Evolutionary conservation across 2,888 invertebrate genomes (phyloP).

Genomic region (Chouioia cunea): DNA sequence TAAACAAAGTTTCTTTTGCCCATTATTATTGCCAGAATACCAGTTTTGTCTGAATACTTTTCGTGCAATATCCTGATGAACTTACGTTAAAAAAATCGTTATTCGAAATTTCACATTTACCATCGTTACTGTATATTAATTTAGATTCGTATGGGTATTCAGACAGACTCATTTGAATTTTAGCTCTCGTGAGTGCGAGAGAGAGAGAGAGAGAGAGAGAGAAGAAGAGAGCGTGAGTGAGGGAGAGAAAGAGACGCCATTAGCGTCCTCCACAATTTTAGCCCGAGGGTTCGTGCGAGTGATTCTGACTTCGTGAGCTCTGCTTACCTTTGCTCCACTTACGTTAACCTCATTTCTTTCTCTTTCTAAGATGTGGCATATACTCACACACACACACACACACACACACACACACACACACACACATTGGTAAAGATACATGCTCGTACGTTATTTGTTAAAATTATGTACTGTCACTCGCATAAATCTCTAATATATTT

Average conservation of each 20-base stretch:
- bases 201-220: not conserved
- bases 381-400: not conserved
- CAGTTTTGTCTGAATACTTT: no score
- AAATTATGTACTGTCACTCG: no score
- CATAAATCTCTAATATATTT: no score
- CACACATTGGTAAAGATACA: not conserved
- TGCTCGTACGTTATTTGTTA: no score
- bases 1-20: not conserved
- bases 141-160: no score
- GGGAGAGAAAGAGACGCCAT: not conserved
- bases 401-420: not conserved
- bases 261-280: conserved; percentile 21
- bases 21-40: not conserved
- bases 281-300: conserved; percentile 18
- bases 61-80: not conserved
- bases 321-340: conserved; percentile 33
- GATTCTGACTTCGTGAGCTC: conserved; percentile 12
- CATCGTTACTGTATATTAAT: no score
- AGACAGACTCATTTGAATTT: no score
- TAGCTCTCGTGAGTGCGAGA: no score
- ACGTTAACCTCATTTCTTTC: conserved; percentile 38
- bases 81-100: not conserved
- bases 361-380: not conserved
- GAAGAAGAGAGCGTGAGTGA: no score
- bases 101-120: no score